phyloP scores from a whole-genome alignment of 1,140 invertebrate genomes.

The Sycophaga agraensis region DNA sequence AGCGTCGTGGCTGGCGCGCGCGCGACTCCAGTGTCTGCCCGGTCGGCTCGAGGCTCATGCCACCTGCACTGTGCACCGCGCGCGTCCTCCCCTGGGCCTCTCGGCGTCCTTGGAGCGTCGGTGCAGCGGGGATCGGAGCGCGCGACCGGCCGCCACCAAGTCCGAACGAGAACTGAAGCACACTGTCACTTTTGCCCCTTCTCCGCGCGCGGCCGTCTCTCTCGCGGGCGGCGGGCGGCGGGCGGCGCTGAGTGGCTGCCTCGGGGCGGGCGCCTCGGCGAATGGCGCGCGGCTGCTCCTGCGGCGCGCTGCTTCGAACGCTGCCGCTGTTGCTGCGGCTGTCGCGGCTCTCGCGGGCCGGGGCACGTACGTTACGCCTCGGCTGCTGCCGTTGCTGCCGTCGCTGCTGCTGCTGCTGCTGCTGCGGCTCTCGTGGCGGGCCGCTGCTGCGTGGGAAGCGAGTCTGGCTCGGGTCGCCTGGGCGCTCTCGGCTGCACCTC shows the following conservation, averaged over 20 bases:
- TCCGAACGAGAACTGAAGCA: conserved; percentile 38
- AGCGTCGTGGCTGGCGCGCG: background rate
- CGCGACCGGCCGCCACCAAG: conserved; percentile 28
- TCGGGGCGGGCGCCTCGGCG: conserved; percentile 32
- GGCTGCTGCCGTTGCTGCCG: conserved; percentile 6
- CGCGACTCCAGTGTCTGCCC: background rate
- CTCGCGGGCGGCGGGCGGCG: background rate
- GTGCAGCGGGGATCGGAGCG: background rate
- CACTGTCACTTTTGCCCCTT: conserved; percentile 40
- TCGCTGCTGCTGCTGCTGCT: background rate
- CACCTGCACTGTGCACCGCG: too few species aligned
- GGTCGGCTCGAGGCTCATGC: background rate
- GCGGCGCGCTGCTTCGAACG: conserved; percentile 21
- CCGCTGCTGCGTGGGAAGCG: too few species aligned
- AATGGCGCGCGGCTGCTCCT: conserved; percentile 12
- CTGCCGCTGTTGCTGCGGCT: background rate
- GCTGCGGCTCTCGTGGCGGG: too few species aligned
- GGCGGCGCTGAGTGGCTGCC: conserved; percentile 34
- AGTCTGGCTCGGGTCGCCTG: too few species aligned
- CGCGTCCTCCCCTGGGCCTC: background rate
- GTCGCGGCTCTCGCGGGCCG: too few species aligned
- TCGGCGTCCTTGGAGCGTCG: background rate
- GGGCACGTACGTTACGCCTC: too few species aligned
- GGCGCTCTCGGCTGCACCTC: conserved; percentile 26
- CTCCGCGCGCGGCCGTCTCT: background rate